Evolutionary conservation across 2,113 vertebrate genomes (phyloP).

Genomic region (Otolemur garnettii): DNA sequence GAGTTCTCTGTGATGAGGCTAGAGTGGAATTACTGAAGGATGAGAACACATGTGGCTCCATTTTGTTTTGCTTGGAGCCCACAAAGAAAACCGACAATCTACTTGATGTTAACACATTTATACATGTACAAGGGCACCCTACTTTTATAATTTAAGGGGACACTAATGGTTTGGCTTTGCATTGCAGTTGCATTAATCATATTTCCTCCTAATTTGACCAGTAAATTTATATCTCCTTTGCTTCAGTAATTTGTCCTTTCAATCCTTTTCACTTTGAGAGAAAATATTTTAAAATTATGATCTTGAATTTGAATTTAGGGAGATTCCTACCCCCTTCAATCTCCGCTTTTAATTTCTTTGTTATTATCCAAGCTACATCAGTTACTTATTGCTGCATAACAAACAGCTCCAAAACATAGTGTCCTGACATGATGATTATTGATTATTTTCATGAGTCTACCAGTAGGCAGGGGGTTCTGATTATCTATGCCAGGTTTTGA

Average conservation of each 20-base stretch:
- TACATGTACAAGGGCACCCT: neutral
- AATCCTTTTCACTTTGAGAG: constrained; percentile 33
- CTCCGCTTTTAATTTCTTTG: neutral
- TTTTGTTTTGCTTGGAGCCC: constrained; percentile 39
- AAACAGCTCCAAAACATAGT: neutral
- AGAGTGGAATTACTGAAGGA: constrained; percentile 51
- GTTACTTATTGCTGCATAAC: neutral
- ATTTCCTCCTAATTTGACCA: neutral
- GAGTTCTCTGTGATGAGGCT: neutral
- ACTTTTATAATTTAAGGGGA: neutral
- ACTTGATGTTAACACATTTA: neutral
- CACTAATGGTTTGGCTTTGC: neutral
- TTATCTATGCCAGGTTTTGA: neutral
- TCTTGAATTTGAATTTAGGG: constrained; percentile 56
- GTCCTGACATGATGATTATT: neutral
- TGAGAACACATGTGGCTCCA: neutral
- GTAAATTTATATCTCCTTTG: neutral
- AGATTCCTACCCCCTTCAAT: neutral
- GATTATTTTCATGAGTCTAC: constrained; percentile 6
- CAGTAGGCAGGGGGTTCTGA: neutral
- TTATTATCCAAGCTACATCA: constrained; percentile 28
- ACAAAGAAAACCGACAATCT: neutral
- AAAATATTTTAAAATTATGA: constrained; percentile 22
- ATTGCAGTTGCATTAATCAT: neutral
- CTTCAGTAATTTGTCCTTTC: constrained; percentile 22